Evolutionary conservation across 2,113 vertebrate genomes (phyloP), one percentile per base, ranked within the genome.

Genomic region (Chelonoidis abingdonii): DNA sequence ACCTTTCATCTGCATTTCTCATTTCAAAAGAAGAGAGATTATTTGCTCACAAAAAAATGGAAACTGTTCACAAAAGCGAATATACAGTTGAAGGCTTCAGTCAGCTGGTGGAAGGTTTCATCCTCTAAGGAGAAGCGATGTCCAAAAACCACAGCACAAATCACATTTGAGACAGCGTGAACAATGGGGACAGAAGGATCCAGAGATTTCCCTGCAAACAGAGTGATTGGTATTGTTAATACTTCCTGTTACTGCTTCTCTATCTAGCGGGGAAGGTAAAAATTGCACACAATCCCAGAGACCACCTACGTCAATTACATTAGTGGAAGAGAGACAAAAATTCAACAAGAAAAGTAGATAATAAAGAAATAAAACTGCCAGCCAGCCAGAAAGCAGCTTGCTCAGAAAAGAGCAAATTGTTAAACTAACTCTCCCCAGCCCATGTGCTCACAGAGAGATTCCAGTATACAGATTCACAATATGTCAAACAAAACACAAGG

Each of bases 91-190:
- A 90, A 94, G 6, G 95, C 94, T 91, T 93, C 78, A 27, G 95
- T 96, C 92, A 98, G 83, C 53, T 94, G 75, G 27, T 0, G 31
- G 92, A 98, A 98, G 14, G 93, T 97, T 80, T 96, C 31, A 22
- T 98, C 97, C 72, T 97, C 95, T 0, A 35, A 88, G 47, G 96
- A 95, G 62, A 97, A 97, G 35, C 52, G 72, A 56, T 78, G 92
- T 9, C 98, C 96, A 78, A 98, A 98, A 53, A 97, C 93, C 6
- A 98, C 96, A 44, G 92, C 93, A 88, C 87, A 95, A 24, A 89
- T 97, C 38, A 98, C 96, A 6, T 97, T 98, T 13, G 96, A 89
- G 3, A 90, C 96, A 12, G 96, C 59, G 0, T 94, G 96, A 41
- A 97, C 89, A 47, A 97, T 62, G n/a, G 91, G 80, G 5, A 90